Conservation (phyloP, 2,113 vertebrate species). For the Nibea coibor region DNA sequence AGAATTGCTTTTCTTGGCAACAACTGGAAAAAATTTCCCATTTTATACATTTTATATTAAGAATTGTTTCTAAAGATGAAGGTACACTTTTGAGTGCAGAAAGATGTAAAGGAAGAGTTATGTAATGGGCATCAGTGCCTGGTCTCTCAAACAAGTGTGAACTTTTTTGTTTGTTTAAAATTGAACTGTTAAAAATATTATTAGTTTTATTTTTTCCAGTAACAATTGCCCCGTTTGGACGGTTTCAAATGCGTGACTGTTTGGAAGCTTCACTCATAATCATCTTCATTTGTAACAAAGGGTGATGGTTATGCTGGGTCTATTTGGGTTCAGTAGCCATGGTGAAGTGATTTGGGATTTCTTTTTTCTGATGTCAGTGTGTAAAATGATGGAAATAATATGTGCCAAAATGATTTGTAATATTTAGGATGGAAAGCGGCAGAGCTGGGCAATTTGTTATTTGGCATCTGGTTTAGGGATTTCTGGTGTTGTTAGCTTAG, state of each 20-base stretch:
- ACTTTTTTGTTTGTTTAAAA: neutral
- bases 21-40: too few relatives aligned
- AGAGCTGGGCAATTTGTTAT: conserved; percentile 36
- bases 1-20: neutral
- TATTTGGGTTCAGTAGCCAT: neutral
- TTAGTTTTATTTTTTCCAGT: neutral
- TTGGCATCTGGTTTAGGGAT: conserved; percentile 10
- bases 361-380: neutral
- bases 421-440: neutral
- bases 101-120: neutral
- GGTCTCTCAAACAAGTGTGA: too few relatives aligned
- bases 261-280: neutral
- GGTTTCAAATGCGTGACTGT: neutral
- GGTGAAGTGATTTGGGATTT: conserved; percentile 23
- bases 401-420: neutral
- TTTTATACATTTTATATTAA: neutral
- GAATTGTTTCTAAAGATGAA: neutral
- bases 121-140: too few relatives aligned
- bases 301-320: neutral
- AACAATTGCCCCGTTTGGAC: too few relatives aligned
- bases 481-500: neutral
- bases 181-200: neutral
- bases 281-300: neutral
- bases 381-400: conserved; percentile 4
- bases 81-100: neutral